Conservation (phyloP, 2,797 vertebrate species). For the Gymnothorax javanicus region DNA sequence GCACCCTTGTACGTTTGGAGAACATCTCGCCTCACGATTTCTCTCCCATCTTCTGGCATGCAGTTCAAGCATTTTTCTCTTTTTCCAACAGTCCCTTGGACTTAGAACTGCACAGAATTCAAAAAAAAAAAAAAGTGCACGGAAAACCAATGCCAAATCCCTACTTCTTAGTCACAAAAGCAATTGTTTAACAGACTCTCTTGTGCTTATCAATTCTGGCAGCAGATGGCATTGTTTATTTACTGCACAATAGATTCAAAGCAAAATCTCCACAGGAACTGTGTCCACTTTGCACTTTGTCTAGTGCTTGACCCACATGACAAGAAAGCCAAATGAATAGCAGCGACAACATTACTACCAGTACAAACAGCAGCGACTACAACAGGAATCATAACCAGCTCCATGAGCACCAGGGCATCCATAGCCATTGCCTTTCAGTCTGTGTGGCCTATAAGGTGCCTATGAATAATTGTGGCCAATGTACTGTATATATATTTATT, state of each 20-base stretch:
- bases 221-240: slow-evolving; percentile 73
- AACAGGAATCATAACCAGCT: not conserved
- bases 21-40: slow-evolving; percentile 35
- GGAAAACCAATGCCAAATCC: not conserved
- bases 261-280: not conserved
- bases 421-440: not conserved
- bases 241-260: slow-evolving; percentile 45
- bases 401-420: too few species aligned
- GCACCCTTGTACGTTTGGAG: slow-evolving; percentile 15
- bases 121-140: not conserved
- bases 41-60: slow-evolving; percentile 39
- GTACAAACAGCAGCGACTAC: not conserved
- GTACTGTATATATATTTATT: too few species aligned
- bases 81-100: not conserved
- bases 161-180: slow-evolving; percentile 13
- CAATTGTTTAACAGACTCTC: slow-evolving; percentile 30
- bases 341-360: not conserved
- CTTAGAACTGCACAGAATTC: not conserved
- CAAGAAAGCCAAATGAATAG: not conserved
- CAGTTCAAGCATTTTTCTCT: slow-evolving; percentile 39
- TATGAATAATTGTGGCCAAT: too few species aligned
- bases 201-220: slow-evolving; percentile 58
- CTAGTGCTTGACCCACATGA: not conserved
- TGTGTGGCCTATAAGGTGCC: not conserved
- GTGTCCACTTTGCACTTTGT: not conserved